Base-by-base conservation (phyloP, 1,140 invertebrate species). In the Monochamus saltuarius region DNA sequence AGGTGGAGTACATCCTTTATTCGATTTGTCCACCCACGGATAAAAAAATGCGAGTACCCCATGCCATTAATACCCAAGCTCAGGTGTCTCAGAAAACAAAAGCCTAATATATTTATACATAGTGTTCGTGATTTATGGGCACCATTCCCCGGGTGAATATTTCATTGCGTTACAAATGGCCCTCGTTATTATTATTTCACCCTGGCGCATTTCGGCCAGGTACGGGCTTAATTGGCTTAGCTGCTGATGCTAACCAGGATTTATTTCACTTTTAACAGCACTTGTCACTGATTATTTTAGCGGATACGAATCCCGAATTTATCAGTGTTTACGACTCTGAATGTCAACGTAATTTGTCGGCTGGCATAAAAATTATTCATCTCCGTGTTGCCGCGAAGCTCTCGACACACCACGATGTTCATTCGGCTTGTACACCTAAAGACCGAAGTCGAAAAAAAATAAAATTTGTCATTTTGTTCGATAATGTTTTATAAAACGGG, bases 161-260 rank as follows among this genome's bases (percentile, higher is more conserved):
- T 70, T 70, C 66, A 70, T 65, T 64, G 58, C 47, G 59, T 64
- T 70, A 70, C 66, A 70, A 70, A 70, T 70, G 61, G 65, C 49
- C 58, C 50, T 65, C 63, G 65, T 70, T 68, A 68, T 70, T 70
- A 67, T 70, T 70, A 64, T 68, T 65, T 68, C 60, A 62, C 56
- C 62, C 56, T 37, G 37, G 59, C 54, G 58, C 46, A 53, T 53
- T 53, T 53, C 51, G 51, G 40, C 51, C 51, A 53, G 51, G 51
- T 53, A 53, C 35, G 51, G 22, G 36, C 40, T 36, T 70, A 70
- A 70, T 70, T 70, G 68, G 68, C 64, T 65, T 62, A 64, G 62
- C 51, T 53, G 37, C 51, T 38, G 37, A 39, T 39, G n/a, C 65
- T 65, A 70, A 66, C 60, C 52, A 59, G 62, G 64, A 70, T 70